phyloP scores from a whole-genome alignment of 2,113 vertebrate genomes.

The Cepphus grylle region DNA sequence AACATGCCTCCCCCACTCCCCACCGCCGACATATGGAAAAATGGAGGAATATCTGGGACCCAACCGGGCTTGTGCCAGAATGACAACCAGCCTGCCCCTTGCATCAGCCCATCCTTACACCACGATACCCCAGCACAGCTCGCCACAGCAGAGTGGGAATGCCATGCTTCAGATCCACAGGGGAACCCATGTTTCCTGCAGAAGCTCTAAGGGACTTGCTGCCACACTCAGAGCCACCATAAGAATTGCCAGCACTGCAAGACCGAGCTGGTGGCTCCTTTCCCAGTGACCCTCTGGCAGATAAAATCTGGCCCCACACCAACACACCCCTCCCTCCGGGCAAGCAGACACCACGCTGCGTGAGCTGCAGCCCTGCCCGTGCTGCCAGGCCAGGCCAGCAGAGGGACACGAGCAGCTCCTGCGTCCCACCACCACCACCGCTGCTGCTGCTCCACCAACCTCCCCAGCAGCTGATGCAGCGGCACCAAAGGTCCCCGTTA shows the following conservation, averaged over 20 bases:
- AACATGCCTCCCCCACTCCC: neutral
- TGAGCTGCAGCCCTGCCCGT: neutral
- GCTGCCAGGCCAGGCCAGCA: neutral
- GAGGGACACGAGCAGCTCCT: neutral
- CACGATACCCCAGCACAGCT: fast-evolving
- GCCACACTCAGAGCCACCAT: fast-evolving
- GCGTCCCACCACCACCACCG: fast-evolving
- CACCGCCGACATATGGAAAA: fast-evolving
- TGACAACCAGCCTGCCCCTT: too few relatives aligned
- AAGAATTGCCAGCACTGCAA: neutral
- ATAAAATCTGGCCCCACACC: neutral
- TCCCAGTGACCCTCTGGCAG: neutral
- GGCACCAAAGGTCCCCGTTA: neutral
- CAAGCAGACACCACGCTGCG: fast-evolving
- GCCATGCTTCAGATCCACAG: fast-evolving
- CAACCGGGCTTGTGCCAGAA: fast-evolving
- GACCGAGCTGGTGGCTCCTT: neutral
- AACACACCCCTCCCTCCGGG: fast-evolving
- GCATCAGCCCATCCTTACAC: neutral
- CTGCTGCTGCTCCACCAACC: neutral
- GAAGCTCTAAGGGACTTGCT: neutral
- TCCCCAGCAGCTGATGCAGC: fast-evolving
- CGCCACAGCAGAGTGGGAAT: neutral
- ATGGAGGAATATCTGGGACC: neutral
- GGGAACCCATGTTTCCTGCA: neutral